Evolutionary conservation across 1,140 invertebrate species (phyloP), one percentile per base, ranked within the genome.

Genomic region (Macrocentrus cingulum): DNA sequence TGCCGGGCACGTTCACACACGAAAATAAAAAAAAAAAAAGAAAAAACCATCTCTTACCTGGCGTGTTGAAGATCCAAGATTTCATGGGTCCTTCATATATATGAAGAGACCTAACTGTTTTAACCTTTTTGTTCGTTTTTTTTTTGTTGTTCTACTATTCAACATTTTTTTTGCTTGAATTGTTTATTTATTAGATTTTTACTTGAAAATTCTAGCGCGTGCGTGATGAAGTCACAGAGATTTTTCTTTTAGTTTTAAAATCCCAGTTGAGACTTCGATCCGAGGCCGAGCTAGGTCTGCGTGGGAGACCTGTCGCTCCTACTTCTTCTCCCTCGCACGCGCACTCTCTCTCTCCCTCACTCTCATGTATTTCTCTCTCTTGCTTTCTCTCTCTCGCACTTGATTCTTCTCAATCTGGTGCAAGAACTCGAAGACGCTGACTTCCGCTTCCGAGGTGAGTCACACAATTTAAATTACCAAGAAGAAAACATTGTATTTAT

Each of bases 281-380:
- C 59, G 44, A 36, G 49, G 49, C 45, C 59, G 59, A 60, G 59
- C 39, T 52, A 56, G 50, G 37, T 51, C 53, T 57, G 56, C 61
- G 61, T 63, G 61, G 61, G 61, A 63, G 61, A 63, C 61, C 61
- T 63, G 61, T 63, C 61, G 61, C 61, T 63, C 57, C 51, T 49
- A 29, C 29, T 44, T 60, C 58, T 60, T 44, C 48, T 59, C 48
- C 56, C 50, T 58, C 39, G 22, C 37, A 19, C 50, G 23, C 56
- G 19, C 56, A 13, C 29, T 59, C 19, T 18, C 44, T 20, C 19
- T 46, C 44, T 37, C 18, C 37, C 32, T 37, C 49, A 36, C 32
- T 36, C 13, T 37, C 16, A 19, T 19, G 19, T 20, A 19, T 18
- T 51, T 11, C 32, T 45, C 39, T 15, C 39, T 59, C 45, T 9